Evolutionary conservation across 2,888 invertebrate species (phyloP), one percentile per base, ranked within the genome.

Genomic region (Charanyca ferruginea): DNA sequence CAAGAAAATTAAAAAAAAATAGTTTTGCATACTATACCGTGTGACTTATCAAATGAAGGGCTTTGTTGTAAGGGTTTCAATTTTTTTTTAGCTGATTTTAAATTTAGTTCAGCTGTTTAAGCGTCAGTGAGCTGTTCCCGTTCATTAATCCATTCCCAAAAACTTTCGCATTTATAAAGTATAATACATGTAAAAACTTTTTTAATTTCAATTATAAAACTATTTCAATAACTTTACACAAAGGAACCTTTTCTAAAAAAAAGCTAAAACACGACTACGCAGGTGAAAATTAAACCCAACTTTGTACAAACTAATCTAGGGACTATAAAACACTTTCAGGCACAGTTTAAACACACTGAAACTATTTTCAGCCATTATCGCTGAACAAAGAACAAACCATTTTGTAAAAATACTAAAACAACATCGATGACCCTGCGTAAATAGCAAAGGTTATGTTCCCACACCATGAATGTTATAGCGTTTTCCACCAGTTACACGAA

Each of bases 391-490:
- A 25, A 59, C 5, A 28, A 41, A 70, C 38, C 18, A 8, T 47
- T 45, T 44, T 18, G 22, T 54, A 45, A 77, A 77, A 64, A 59
- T 9, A 52, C 52, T 38, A 22, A 54, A 58, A 54, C 45, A 47
- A 47, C 42, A 45, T n/a, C 8, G 8, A 9, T 42, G 23, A 13
- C 38, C 42, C 38, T 18, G 8, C 62, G 61, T 62, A 66, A 77
- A 59, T 52, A 55, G 25, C 48, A 20, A 62, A 67, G 70, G 76
- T 64, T 55, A 20, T 62, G 53, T 58, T 47, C 53, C 57, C 25
- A 42, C 64, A 72, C 65, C 73, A 78, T 68, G 18, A 75, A 75
- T 75, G 20, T 79, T 67, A 61, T 47, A 62, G 48, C 20, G 49
- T 60, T 60, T 62, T 66, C 59, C 58, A 80, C 59, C 66, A 77